Percentiles rank a stretch among this genome's conserved stretches.
Conservation (phyloP, 2,888 invertebrate genomes). For the Agrilus biguttatus region DNA sequence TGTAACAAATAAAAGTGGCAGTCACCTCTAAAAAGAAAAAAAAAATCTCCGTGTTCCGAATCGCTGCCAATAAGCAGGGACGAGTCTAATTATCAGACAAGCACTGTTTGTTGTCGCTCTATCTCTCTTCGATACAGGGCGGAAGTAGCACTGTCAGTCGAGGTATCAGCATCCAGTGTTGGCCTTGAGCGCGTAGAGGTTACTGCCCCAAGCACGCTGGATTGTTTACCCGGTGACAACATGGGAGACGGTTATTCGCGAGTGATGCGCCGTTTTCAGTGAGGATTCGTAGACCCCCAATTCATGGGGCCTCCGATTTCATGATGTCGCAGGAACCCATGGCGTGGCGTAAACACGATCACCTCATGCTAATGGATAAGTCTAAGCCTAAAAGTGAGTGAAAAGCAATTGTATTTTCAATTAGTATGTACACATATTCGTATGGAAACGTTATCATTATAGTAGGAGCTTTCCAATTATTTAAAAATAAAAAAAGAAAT, state of each 20-base stretch:
- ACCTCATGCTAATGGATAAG: constrained; percentile 59
- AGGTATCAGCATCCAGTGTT: constrained; percentile 26
- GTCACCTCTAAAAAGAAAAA: too few species aligned
- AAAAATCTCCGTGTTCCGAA: constrained; percentile 8
- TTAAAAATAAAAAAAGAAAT: too few species aligned
- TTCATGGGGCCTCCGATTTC: constrained; percentile 27
- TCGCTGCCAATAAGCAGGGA: constrained; percentile 10
- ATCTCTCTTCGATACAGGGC: constrained; percentile 25
- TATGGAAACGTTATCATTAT: too few species aligned
- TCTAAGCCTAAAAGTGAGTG: constrained; percentile 52
- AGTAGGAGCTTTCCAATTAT: too few species aligned
- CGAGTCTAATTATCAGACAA: constrained; percentile 14
- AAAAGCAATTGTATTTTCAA: too few species aligned
- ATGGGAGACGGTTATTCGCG: constrained; percentile 18
- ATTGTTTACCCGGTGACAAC: constrained; percentile 32
- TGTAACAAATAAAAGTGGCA: too few species aligned
- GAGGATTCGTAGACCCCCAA: constrained; percentile 46
- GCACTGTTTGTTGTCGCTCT: constrained; percentile 25
- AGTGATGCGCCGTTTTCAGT: constrained; percentile 15
- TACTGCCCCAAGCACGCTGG: constrained; percentile 32
- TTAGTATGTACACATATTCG: too few species aligned
- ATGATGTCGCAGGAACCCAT: constrained; percentile 38
- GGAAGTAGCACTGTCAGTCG: constrained; percentile 25
- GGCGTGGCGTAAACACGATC: constrained; percentile 65
- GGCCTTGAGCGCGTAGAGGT: constrained; percentile 30